Evolutionary conservation across 2,797 vertebrate species (phyloP).

Genomic region (Liasis olivaceus): DNA sequence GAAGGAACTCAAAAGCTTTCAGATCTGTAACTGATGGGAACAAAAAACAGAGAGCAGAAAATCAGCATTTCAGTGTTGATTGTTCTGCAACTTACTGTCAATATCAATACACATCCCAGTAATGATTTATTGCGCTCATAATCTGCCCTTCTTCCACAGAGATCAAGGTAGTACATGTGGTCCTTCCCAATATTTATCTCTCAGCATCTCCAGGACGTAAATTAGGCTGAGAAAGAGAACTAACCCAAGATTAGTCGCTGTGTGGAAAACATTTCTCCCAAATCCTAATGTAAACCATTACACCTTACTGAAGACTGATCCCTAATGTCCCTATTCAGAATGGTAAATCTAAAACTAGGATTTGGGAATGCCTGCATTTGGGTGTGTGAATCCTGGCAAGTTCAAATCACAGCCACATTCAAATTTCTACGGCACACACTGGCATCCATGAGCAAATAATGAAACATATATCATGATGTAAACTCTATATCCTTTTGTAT

Average conservation of each 20-base stretch:
- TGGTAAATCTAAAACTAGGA: not conserved
- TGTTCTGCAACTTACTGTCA: not conserved
- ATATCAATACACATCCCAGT: not conserved
- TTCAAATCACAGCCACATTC: not conserved
- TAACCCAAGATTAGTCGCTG: not conserved
- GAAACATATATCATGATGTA: too few species aligned
- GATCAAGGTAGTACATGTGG: too few species aligned
- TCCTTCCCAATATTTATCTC: not conserved
- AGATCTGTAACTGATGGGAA: constrained; percentile 73
- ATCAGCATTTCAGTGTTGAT: not conserved
- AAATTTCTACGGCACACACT: not conserved
- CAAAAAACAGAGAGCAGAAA: constrained; percentile 12
- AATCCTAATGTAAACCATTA: not conserved
- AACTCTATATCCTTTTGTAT: too few species aligned
- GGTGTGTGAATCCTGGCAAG: not conserved
- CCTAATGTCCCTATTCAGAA: not conserved
- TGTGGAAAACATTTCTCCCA: not conserved
- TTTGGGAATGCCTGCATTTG: too few species aligned
- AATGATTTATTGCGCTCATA: not conserved
- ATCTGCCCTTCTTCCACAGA: not conserved
- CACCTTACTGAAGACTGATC: not conserved
- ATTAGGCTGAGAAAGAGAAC: not conserved
- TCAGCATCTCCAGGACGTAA: not conserved
- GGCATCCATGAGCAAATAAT: too few species aligned
- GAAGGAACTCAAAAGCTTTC: constrained; percentile 67